A percentile compares a stretch with the other conserved stretches of the same genome.
phyloP scores from a whole-genome alignment of 1,140 invertebrate genomes.

The Dinoponera quadriceps region DNA sequence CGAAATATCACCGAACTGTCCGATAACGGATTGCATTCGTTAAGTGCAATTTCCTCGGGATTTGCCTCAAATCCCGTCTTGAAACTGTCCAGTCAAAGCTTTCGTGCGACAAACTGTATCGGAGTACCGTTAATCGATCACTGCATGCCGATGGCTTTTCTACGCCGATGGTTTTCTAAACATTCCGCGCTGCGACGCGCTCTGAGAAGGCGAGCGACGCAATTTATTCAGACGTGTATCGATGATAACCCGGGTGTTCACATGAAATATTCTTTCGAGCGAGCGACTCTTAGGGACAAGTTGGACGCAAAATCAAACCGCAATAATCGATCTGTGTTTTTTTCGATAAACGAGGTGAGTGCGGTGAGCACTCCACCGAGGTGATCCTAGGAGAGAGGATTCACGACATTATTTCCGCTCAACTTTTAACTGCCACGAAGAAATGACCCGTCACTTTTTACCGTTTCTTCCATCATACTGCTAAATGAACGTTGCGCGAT shows the following conservation, averaged over 20 bases:
- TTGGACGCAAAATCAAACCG: slow-evolving; percentile 35
- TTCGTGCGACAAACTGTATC: background rate
- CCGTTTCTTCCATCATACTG: background rate
- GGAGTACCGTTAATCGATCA: slow-evolving; percentile 17
- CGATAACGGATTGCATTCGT: too few species aligned
- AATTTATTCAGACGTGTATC: slow-evolving; percentile 7
- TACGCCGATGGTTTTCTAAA: background rate
- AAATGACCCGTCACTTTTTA: slow-evolving; percentile 23
- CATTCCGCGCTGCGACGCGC: slow-evolving; percentile 29
- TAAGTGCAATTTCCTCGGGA: too few species aligned
- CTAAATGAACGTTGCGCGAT: background rate
- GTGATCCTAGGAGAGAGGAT: slow-evolving; percentile 2
- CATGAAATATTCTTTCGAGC: slow-evolving; percentile 39
- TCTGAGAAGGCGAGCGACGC: slow-evolving; percentile 6
- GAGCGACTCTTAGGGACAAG: slow-evolving; percentile 18
- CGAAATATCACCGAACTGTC: too few species aligned
- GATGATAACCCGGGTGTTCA: slow-evolving; percentile 44
- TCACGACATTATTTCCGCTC: slow-evolving; percentile 39
- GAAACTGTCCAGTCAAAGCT: too few species aligned
- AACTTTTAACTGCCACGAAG: slow-evolving; percentile 24
- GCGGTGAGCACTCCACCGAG: background rate
- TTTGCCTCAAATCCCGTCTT: too few species aligned
- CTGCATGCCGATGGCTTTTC: slow-evolving; percentile 24
- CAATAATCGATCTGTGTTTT: background rate
- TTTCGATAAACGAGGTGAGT: background rate